Conservation (phyloP, 2,797 vertebrate genomes). For the Agapornis canus region DNA sequence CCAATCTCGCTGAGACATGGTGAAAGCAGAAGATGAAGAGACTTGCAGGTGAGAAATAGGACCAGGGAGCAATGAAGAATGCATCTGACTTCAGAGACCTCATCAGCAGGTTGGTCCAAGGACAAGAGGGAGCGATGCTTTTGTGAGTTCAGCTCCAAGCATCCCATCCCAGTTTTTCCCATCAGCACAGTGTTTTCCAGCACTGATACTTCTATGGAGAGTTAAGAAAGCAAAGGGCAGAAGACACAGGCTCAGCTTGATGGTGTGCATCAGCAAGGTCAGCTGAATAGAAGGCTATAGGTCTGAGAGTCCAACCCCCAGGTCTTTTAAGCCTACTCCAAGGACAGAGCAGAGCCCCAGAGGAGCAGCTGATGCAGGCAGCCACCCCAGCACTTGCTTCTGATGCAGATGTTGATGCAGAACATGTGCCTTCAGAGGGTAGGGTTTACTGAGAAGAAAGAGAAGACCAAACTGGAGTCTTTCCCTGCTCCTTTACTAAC, state of each 20-base stretch:
- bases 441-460: not conserved
- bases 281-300: not conserved
- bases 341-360: not conserved
- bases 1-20: not conserved
- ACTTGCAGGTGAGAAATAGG: not conserved
- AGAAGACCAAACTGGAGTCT: not conserved
- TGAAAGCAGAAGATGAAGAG: not conserved
- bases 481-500: not conserved
- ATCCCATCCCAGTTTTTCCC: not conserved
- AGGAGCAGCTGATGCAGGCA: not conserved
- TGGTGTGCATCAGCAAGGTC: fast-evolving
- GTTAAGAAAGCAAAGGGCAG: too few species aligned
- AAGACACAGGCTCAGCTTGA: not conserved
- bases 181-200: fast-evolving
- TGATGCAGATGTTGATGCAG: fast-evolving
- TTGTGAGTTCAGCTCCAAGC: not conserved
- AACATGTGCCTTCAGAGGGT: fast-evolving
- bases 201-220: fast-evolving
- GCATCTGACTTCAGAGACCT: not conserved
- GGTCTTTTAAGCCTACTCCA: fast-evolving
- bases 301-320: not conserved
- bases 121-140: not conserved
- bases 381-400: not conserved
- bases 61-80: not conserved
- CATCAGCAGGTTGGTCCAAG: not conserved